Percentiles rank a stretch among this genome's conserved stretches.
Conservation (phyloP, 64 coral and sea anemone genomes). For the Cladopsammia gracilis region DNA sequence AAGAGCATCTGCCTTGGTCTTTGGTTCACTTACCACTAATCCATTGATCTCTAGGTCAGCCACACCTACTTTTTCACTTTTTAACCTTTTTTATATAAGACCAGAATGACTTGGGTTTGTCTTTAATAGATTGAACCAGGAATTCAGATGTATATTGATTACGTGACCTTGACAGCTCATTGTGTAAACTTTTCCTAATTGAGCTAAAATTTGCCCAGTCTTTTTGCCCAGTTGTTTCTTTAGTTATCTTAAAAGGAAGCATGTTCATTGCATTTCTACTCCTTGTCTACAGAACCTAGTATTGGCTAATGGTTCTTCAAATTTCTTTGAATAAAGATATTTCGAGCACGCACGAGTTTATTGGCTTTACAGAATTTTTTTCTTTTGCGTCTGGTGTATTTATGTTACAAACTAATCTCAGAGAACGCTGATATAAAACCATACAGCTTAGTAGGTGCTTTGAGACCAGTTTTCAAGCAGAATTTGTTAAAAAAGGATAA, state of each 20-base stretch:
- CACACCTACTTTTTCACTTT: too few species aligned
- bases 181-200: too few species aligned
- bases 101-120: too few species aligned
- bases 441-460: background rate
- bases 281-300: background rate
- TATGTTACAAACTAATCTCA: background rate
- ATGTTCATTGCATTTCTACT: constrained; percentile 7
- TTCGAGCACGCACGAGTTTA: background rate
- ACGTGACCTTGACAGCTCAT: too few species aligned
- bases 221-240: background rate
- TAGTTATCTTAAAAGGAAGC: constrained; percentile 22
- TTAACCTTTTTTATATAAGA: too few species aligned
- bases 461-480: background rate
- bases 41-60: too few species aligned
- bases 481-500: background rate
- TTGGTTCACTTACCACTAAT: too few species aligned
- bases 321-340: background rate
- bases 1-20: too few species aligned
- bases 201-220: too few species aligned
- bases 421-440: background rate
- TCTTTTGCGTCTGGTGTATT: background rate
- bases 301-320: background rate
- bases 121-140: too few species aligned
- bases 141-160: too few species aligned
- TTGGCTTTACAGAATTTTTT: background rate